Base-by-base conservation (phyloP, 2,113 vertebrate genomes). In the Gorsachius goisagi region DNA sequence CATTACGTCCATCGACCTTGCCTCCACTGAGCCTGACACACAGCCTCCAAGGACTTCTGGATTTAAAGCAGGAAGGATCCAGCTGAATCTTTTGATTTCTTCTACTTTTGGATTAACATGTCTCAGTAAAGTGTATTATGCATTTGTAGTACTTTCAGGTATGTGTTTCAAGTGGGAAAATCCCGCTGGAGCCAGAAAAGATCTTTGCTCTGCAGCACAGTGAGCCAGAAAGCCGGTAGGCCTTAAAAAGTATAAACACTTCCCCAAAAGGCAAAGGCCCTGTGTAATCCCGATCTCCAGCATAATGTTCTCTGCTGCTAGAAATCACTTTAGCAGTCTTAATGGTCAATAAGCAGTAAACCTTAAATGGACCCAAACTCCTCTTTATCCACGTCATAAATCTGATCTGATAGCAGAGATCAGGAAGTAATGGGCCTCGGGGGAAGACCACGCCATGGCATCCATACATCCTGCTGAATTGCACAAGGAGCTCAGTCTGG, bases 321-420 rank as follows among this genome's bases (percentile, higher is more conserved):
- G 78, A 93, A 89, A 88, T 83, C 79, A 91, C 52, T 74, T 89
- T 21, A 92, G 69, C 72, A 63, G 78, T 73, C 78, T 89, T 91
- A 96, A 93, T 68, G 50, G 86, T 58, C 22, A 87, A 24, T 81
- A 91, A 93, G 55, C 56, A 85, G n/a, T 69, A 93, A 93, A 90
- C 59, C 47, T 39, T 75, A 88, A 96, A 89, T 83, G 68, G 85
- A 79, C 53, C 39, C 80, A 64, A 89, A 88, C 41, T 53, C n/a
- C 56, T 97, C 53, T 91, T 94, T 92, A 71, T 89, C 68, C 53
- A 73, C 9, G 2, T 52, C 80, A 62, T 89, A 87, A 83, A 95
- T 44, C 52, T 84, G 90, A 76, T 93, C 84, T 92, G 69, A 86
- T 44, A 85, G 64, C 88, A 69, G 39, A 69, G 30, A 95, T 69